Evolutionary conservation across 2,113 vertebrate genomes (phyloP).

Genomic region (Cyprinodon brontotheroides): DNA sequence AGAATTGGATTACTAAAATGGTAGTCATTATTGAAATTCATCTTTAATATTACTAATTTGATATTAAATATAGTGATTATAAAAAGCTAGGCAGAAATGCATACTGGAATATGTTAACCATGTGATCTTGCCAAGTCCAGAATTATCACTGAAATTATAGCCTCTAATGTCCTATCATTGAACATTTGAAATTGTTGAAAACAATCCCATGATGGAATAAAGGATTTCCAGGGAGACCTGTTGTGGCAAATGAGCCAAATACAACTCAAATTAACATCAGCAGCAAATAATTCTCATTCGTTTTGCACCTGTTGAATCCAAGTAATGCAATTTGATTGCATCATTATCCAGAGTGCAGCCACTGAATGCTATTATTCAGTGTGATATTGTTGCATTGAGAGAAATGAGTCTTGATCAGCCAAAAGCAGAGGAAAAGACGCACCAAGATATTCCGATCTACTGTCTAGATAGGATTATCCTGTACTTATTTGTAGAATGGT

Average conservation of each 20-base stretch:
- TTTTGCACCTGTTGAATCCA: slow-evolving; percentile 70
- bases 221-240: slow-evolving; percentile 50
- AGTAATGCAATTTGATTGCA: slow-evolving; percentile 77
- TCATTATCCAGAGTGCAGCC: slow-evolving; percentile 64
- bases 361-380: slow-evolving; percentile 63
- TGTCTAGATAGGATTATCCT: slow-evolving; percentile 29
- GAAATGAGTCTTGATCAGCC: slow-evolving; percentile 55
- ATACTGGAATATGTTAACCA: slow-evolving; percentile 11
- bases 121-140: background rate
- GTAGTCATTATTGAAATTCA: too few species aligned
- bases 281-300: slow-evolving; percentile 47
- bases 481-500: slow-evolving; percentile 7
- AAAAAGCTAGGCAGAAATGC: background rate
- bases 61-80: background rate
- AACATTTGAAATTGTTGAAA: slow-evolving; percentile 33
- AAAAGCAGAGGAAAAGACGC: slow-evolving; percentile 36
- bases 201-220: slow-evolving; percentile 21
- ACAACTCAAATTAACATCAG: slow-evolving; percentile 62
- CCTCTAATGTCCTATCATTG: slow-evolving; percentile 31
- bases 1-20: background rate
- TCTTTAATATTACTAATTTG: background rate
- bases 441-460: slow-evolving; percentile 34
- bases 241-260: slow-evolving; percentile 49
- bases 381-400: slow-evolving; percentile 59
- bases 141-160: slow-evolving; percentile 37